Percentiles rank a stretch among this genome's conserved stretches.
Evolutionary conservation across 2,888 invertebrate genomes (phyloP).

Genomic region (Trypoxylon attenuatum): DNA sequence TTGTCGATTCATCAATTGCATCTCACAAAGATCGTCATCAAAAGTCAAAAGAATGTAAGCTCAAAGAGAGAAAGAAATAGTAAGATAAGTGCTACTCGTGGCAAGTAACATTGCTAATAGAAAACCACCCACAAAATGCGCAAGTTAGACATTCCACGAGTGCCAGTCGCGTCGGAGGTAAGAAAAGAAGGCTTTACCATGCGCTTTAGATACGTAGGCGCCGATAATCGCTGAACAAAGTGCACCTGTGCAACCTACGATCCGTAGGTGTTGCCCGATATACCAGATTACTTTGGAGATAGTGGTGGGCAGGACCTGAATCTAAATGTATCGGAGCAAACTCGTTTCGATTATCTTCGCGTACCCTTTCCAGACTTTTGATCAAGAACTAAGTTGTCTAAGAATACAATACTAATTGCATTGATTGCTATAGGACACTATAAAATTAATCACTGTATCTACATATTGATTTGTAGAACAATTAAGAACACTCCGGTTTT

Average conservation of each 20-base stretch:
- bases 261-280: slow-evolving; percentile 38
- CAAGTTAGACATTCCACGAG: slow-evolving; percentile 38
- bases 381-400: too few relatives aligned
- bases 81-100: background rate
- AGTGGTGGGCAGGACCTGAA: slow-evolving; percentile 52
- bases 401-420: too few relatives aligned
- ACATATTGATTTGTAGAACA: background rate
- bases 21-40: too few relatives aligned
- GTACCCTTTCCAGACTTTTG: too few relatives aligned
- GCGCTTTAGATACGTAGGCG: slow-evolving; percentile 26
- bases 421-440: too few relatives aligned
- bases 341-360: slow-evolving; percentile 16
- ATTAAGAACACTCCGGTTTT: too few relatives aligned
- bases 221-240: slow-evolving; percentile 13
- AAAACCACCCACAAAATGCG: slow-evolving; percentile 19
- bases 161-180: slow-evolving; percentile 41
- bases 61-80: too few relatives aligned
- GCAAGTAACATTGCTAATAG: slow-evolving; percentile 24
- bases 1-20: too few relatives aligned
- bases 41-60: too few relatives aligned
- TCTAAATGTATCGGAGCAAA: slow-evolving; percentile 49
- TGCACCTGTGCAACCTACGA: slow-evolving; percentile 34
- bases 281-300: slow-evolving; percentile 19
- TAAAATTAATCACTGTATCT: too few relatives aligned
- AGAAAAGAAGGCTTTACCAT: slow-evolving; percentile 37